Conservation (phyloP, 2,888 invertebrate genomes). For the Hemaris fuciformis region DNA sequence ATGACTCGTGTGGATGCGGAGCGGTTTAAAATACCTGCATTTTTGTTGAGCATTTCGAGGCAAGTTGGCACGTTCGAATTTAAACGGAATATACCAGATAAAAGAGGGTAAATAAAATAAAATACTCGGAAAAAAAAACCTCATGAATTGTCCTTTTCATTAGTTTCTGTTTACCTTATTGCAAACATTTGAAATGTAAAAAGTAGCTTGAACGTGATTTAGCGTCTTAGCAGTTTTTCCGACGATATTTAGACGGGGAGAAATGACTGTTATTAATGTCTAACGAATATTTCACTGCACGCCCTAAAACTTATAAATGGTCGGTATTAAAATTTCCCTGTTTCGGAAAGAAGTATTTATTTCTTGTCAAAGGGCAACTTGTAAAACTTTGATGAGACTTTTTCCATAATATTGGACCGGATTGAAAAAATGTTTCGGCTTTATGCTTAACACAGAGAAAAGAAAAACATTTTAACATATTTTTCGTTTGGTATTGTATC, state of each 20-base stretch:
- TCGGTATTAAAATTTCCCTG: conserved; percentile 40
- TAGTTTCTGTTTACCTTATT: conserved; percentile 23
- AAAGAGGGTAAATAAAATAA: conserved; percentile 31
- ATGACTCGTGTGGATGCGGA: conserved; percentile 66
- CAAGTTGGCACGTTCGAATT: conserved; percentile 62
- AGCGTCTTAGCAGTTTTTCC: conserved; percentile 33
- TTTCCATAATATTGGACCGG: conserved; percentile 21
- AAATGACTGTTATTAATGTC: conserved; percentile 45
- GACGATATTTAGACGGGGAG: conserved; percentile 32
- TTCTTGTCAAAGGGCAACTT: conserved; percentile 40
- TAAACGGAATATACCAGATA: conserved; percentile 39
- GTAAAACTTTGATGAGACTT: conserved; percentile 31
- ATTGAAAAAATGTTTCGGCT: conserved; percentile 9
- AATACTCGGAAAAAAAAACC: conserved; percentile 23
- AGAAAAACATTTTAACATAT: conserved; percentile 4
- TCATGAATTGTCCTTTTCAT: conserved; percentile 26
- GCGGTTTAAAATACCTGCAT: conserved; percentile 73
- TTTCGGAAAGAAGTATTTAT: conserved; percentile 41
- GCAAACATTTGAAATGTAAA: conserved; percentile 33
- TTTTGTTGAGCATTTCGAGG: conserved; percentile 46
- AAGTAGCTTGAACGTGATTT: conserved; percentile 37
- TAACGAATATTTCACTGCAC: conserved; percentile 45
- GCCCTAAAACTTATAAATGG: conserved; percentile 44
- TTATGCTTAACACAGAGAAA: background rate
- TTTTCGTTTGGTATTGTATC: background rate